A percentile compares a stretch with the other conserved stretches of the same genome.
phyloP scores from a whole-genome alignment of 2,113 vertebrate species.

The Spheniscus mendiculus region DNA sequence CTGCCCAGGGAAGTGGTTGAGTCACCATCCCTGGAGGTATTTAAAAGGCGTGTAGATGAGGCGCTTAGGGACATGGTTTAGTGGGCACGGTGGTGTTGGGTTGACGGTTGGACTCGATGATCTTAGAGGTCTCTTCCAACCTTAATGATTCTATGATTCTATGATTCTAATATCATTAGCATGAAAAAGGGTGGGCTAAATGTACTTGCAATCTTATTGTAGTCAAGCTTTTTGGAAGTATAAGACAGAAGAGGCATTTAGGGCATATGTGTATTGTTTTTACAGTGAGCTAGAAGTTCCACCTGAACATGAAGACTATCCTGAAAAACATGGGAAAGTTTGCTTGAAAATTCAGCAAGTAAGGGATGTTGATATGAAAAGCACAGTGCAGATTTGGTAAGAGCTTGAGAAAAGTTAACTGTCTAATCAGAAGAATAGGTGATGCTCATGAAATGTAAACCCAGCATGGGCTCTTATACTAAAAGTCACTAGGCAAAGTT shows the following conservation, averaged over 20 bases:
- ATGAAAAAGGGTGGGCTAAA: neutral
- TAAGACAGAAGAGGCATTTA: neutral
- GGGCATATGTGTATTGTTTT: neutral
- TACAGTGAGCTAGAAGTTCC: neutral
- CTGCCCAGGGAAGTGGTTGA: no score
- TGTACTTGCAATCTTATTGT: neutral
- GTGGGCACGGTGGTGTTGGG: no score
- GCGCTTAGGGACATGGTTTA: no score
- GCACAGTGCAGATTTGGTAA: neutral
- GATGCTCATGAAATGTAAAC: neutral
- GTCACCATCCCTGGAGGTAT: no score
- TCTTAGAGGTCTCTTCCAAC: no score
- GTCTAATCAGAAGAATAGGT: neutral
- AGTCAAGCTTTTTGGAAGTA: neutral
- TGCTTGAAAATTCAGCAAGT: neutral
- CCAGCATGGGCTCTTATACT: neutral
- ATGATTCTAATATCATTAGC: neutral
- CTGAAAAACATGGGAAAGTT: neutral
- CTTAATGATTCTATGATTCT: no score
- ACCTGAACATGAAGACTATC: neutral
- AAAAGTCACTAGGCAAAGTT: neutral
- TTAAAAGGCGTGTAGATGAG: no score
- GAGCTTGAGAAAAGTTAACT: neutral
- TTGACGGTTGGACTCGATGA: no score
- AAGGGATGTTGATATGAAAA: neutral